Evolutionary conservation across 2,888 invertebrate genomes (phyloP).

Genomic region (Hemicrepidius hirtus): DNA sequence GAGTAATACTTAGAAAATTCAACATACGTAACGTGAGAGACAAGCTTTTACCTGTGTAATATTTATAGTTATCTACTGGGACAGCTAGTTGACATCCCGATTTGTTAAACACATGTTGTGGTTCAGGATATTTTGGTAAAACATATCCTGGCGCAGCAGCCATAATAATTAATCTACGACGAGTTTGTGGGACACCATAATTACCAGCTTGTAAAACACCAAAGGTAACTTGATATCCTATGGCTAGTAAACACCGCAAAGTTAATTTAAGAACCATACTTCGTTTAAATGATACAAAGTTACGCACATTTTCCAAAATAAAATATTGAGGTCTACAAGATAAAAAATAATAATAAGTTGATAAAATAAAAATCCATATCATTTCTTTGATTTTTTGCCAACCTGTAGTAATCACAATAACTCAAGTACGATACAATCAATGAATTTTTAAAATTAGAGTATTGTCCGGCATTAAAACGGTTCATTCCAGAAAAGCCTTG

Average conservation of each 20-base stretch:
- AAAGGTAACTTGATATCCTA: constrained; percentile 92
- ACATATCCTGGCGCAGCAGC: constrained; percentile 87
- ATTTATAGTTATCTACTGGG: constrained; percentile 75
- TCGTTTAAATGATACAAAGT: constrained; percentile 88
- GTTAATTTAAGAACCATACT: constrained; percentile 88
- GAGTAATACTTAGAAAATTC: background rate
- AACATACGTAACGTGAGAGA: too few relatives aligned
- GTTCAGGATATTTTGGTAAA: constrained; percentile 86
- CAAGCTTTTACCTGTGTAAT: constrained; percentile 64
- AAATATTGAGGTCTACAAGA: constrained; percentile 80
- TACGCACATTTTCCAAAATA: constrained; percentile 89
- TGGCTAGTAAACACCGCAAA: constrained; percentile 82
- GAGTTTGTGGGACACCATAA: constrained; percentile 89
- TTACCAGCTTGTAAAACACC: constrained; percentile 91
- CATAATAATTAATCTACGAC: constrained; percentile 82
- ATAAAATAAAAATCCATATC: background rate
- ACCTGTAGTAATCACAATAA: constrained; percentile 88
- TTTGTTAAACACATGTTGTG: constrained; percentile 84
- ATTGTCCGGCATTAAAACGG: constrained; percentile 88
- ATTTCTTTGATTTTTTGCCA: background rate
- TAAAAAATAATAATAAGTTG: constrained; percentile 6
- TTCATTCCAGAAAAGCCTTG: constrained; percentile 95
- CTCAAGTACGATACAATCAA: constrained; percentile 87
- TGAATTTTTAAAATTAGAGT: constrained; percentile 90
- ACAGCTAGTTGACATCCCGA: constrained; percentile 78